A percentile compares a stretch with the other conserved stretches of the same genome.
phyloP scores from a whole-genome alignment of 2,888 invertebrate genomes.

The Noctua pronuba region DNA sequence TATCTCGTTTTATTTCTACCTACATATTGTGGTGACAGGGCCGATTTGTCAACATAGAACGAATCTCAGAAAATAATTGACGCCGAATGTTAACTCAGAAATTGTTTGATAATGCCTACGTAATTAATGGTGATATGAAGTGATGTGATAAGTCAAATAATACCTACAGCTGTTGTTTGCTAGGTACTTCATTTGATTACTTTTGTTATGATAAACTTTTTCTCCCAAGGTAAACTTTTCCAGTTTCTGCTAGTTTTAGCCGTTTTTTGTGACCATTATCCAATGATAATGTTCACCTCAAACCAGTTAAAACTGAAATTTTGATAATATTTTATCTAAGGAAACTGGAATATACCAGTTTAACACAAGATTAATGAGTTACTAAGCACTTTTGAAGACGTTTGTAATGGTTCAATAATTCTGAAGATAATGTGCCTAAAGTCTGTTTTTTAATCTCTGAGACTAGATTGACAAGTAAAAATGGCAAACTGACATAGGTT shows the following conservation, averaged over 20 bases:
- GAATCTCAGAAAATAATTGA: background rate
- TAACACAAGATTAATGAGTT: constrained; percentile 16
- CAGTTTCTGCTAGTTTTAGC: constrained; percentile 14
- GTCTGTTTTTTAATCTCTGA: no score
- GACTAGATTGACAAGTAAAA: no score
- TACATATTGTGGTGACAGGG: no score
- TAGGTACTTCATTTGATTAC: background rate
- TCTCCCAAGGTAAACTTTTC: background rate
- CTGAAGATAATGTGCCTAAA: constrained; percentile 1
- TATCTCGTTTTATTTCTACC: background rate
- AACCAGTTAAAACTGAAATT: constrained; percentile 4
- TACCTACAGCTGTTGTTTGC: background rate
- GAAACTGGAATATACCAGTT: constrained; percentile 21
- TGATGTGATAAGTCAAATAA: constrained; percentile 14
- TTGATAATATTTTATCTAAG: constrained; percentile 12
- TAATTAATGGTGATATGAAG: background rate
- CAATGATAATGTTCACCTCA: constrained; percentile 5
- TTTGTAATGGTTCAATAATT: background rate
- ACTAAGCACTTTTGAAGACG: constrained; percentile 1
- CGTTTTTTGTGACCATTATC: background rate
- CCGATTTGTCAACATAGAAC: background rate
- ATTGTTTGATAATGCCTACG: background rate
- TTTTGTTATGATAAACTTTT: constrained; percentile 4
- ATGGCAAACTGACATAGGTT: no score
- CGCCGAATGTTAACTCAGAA: background rate